Evolutionary conservation across 1,140 invertebrate genomes (phyloP).

Genomic region (Rhopalosiphum maidis): DNA sequence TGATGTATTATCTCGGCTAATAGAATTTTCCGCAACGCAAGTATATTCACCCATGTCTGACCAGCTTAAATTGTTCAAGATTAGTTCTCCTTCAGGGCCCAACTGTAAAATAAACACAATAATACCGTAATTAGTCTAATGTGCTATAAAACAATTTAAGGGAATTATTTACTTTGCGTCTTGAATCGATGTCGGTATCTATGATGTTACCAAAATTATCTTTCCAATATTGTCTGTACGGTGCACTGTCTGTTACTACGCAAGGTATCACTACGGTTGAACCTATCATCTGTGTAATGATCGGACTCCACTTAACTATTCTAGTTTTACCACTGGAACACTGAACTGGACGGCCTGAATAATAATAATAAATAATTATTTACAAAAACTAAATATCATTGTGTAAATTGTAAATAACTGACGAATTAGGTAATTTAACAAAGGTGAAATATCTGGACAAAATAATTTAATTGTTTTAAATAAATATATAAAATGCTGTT

Average conservation of each 20-base stretch:
- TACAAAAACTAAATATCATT: neutral
- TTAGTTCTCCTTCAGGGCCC: slow-evolving; percentile 41
- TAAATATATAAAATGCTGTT: too few species aligned
- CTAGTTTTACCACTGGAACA: slow-evolving; percentile 39
- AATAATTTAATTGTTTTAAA: too few species aligned
- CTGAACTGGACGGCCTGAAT: slow-evolving; percentile 24
- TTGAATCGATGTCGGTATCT: slow-evolving; percentile 25
- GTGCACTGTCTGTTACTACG: neutral
- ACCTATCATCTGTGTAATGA: slow-evolving; percentile 39
- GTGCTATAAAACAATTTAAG: neutral
- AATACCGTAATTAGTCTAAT: neutral
- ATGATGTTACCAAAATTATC: slow-evolving; percentile 40
- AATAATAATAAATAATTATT: neutral
- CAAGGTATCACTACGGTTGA: slow-evolving; percentile 40
- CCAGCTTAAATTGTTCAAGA: slow-evolving; percentile 46
- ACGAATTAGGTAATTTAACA: too few species aligned
- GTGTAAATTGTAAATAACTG: neutral
- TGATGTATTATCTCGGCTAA: slow-evolving; percentile 34
- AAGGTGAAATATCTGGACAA: too few species aligned
- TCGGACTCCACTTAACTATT: slow-evolving; percentile 42
- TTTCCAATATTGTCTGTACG: slow-evolving; percentile 52
- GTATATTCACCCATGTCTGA: slow-evolving; percentile 55
- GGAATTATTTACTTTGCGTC: slow-evolving; percentile 31
- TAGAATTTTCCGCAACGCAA: slow-evolving; percentile 35
- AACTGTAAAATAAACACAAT: neutral